phyloP scores from a whole-genome alignment of 1,140 invertebrate species.

The Zelostemma sp. region DNA sequence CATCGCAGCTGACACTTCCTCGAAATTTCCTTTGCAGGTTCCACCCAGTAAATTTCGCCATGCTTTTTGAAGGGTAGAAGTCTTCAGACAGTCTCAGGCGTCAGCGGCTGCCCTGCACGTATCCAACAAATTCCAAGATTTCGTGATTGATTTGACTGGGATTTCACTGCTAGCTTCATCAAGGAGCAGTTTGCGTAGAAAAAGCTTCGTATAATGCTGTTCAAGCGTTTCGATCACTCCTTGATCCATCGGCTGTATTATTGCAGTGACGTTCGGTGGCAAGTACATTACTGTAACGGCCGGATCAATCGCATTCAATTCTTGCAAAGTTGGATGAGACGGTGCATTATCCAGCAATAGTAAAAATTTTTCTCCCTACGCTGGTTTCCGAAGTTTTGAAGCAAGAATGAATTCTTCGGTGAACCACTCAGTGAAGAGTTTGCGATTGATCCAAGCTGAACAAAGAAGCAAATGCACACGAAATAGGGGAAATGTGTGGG shows the following conservation, averaged over 20 bases:
- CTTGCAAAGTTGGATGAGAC: neutral
- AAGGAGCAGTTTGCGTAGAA: neutral
- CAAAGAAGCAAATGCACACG: too few species aligned
- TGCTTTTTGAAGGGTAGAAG: neutral
- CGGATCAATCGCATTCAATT: neutral
- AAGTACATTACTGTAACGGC: neutral
- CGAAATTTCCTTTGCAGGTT: neutral
- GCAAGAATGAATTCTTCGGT: neutral
- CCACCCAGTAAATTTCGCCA: neutral
- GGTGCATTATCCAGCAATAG: neutral
- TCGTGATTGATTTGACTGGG: neutral
- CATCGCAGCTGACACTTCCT: neutral
- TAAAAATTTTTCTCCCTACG: neutral
- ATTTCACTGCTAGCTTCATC: neutral
- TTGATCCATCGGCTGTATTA: conserved; percentile 1
- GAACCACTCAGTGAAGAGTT: neutral
- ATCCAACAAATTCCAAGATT: neutral
- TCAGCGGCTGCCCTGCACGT: neutral
- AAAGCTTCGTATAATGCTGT: neutral
- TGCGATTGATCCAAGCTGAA: neutral
- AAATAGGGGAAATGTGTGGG: too few species aligned
- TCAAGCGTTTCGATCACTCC: neutral
- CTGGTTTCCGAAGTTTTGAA: neutral
- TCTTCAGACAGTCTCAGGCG: neutral
- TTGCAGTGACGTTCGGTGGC: neutral